A percentile compares a stretch with the other conserved stretches of the same genome.
phyloP scores from a whole-genome alignment of 2,888 invertebrate species.

The Bellardia bayeri region DNA sequence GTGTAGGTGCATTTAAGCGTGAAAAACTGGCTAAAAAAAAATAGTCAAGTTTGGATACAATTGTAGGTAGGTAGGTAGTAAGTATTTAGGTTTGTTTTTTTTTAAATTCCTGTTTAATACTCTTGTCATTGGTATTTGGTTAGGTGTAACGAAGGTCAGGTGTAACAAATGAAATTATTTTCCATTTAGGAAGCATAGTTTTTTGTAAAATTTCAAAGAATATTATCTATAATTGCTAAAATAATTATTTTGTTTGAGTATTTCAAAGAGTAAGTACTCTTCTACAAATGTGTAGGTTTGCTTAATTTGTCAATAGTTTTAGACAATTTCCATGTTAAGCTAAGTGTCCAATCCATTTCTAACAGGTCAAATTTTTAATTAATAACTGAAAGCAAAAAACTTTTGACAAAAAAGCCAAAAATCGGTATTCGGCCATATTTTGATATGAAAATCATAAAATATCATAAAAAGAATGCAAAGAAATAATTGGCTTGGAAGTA shows the following conservation, averaged over 20 bases:
- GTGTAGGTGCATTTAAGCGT: slow-evolving; percentile 79
- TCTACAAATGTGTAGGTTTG: too few relatives aligned
- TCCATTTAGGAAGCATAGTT: background rate
- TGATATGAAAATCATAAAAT: too few relatives aligned
- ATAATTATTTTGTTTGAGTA: background rate
- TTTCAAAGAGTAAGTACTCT: too few relatives aligned
- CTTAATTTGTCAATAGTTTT: too few relatives aligned
- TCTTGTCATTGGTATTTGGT: background rate
- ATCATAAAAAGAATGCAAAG: too few relatives aligned
- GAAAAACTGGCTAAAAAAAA: slow-evolving; percentile 73
- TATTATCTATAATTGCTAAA: background rate
- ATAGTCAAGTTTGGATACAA: slow-evolving; percentile 42
- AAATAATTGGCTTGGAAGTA: too few relatives aligned
- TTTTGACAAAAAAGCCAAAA: too few relatives aligned
- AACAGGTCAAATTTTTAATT: too few relatives aligned
- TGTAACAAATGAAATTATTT: background rate
- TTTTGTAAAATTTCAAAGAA: background rate
- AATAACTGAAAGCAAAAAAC: too few relatives aligned
- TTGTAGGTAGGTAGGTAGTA: slow-evolving; percentile 21
- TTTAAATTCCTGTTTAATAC: slow-evolving; percentile 7
- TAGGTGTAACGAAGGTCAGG: background rate
- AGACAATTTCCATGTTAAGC: too few relatives aligned
- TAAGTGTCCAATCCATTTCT: too few relatives aligned
- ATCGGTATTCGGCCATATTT: too few relatives aligned
- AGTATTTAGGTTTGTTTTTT: slow-evolving; percentile 8